Base-by-base conservation (phyloP, 2,797 vertebrate species). In the Sebastes minor region DNA sequence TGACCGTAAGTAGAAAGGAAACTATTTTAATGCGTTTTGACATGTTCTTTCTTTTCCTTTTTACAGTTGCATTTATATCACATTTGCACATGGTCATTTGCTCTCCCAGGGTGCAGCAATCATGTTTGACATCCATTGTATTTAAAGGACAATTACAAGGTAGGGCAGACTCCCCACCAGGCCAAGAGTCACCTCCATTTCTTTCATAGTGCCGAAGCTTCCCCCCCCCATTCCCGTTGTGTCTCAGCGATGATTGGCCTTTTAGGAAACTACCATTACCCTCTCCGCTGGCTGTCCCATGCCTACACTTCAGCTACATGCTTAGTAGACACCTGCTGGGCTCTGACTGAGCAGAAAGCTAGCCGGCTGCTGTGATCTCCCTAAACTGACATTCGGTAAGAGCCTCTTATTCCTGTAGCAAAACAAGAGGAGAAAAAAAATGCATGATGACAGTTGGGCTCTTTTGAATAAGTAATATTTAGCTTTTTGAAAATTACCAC, bases 91-190 rank as follows among this genome's bases (percentile, higher is more conserved):
- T 70, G 46, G 71, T 63, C 56, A 71, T 84, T 88, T 73, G 60
- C 74, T 82, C 62, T 80, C 55, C 23, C 2, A 10, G 25, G 53
- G 46, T 46, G 57, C 27, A 63, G 25, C 64, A 30, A 59, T 74
- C 30, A 42, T 28, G 42, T 81, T 71, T 70, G 81, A 81, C 73
- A 85, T 83, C 52, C 71, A 60, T 13, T 80, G 74, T 71, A 79
- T 83, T 90, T 74, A 74, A 71, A 82, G 73, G 73, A 77, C 85
- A 89, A 80, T 85, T 78, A 84, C 55, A 74, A 91, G 82, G 80
- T 74, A 71, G 2, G 56, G 68, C 71, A 55, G 73, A 57, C 53
- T 71, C 38, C 63, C 56, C 69, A 56, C 63, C 64, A 78, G 64
- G 49, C 59, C 4, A 14, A 55, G 42, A 88, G 74, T 82, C 76